These are phyloP conservation scores for Gisinianus flammeolus DNA, from an alignment of 2,888 invertebrate species.

Conservation along the genomic window DNA sequence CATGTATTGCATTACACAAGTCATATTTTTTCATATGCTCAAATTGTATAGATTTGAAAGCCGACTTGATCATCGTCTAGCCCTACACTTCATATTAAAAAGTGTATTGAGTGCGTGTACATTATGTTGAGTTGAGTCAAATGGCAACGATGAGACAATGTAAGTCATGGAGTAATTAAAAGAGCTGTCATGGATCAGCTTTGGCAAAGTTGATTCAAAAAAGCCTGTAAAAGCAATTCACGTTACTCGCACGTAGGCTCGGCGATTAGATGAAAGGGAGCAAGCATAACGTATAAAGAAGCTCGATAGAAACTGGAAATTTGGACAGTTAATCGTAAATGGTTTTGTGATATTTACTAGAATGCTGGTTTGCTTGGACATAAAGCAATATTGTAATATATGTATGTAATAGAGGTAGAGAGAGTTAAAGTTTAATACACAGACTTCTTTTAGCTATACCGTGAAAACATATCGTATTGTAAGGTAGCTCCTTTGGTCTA, in stretches of 20 bases:
- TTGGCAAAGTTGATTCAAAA: neutral
- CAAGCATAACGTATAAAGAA: neutral
- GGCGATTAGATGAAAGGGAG: slow-evolving; percentile 1
- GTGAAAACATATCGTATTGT: too few relatives aligned
- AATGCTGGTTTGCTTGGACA: neutral
- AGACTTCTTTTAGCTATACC: too few relatives aligned
- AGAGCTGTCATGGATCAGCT: neutral
- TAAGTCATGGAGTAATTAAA: slow-evolving; percentile 1
- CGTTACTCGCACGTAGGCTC: neutral
- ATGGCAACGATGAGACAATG: neutral
- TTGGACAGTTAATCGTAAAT: slow-evolving; percentile 8
- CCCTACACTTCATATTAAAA: neutral
- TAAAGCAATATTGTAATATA: too few relatives aligned
- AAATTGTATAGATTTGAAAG: neutral
- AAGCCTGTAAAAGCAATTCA: neutral
- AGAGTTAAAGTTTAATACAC: too few relatives aligned
- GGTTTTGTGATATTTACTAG: too few relatives aligned
- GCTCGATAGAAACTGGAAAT: neutral
- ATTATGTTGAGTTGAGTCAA: neutral
- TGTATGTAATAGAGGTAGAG: too few relatives aligned
- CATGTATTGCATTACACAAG: neutral
- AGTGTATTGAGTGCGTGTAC: neutral
- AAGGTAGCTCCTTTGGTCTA: too few relatives aligned
- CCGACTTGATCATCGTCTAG: neutral
- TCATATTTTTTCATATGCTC: neutral